Evolutionary conservation across 2,113 vertebrate species (phyloP).

Genomic region (Numenius arquata): DNA sequence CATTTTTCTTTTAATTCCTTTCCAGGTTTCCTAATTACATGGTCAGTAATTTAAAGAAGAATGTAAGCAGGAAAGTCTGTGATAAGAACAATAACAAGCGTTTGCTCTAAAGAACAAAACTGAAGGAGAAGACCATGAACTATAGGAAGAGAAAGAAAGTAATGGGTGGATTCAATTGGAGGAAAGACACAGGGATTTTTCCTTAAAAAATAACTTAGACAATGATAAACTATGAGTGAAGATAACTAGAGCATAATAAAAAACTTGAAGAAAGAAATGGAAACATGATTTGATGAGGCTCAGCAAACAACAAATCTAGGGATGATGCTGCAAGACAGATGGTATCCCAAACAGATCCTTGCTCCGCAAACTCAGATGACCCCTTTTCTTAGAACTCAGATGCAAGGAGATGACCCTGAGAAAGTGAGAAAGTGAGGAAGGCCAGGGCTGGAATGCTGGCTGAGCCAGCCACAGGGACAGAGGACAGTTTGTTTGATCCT

Average conservation of each 20-base stretch:
- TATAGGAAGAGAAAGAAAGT: not conserved
- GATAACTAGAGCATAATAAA: not conserved
- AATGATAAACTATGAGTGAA: not conserved
- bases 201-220: not conserved
- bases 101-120: not conserved
- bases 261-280: not conserved
- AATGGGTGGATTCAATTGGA: not conserved
- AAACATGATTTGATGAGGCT: not conserved
- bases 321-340: not conserved
- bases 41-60: not conserved
- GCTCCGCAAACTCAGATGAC: constrained; percentile 18
- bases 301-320: not conserved
- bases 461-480: not conserved
- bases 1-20: not conserved
- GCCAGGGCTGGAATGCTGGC: not conserved
- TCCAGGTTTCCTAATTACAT: not conserved
- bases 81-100: not conserved
- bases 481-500: not conserved
- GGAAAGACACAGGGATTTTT: not conserved
- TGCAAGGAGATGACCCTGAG: constrained; percentile 6
- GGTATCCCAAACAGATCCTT: not conserved
- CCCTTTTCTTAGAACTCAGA: not conserved
- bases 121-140: not conserved
- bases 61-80: not conserved
- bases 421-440: constrained; percentile 25